Percentiles rank a stretch among this genome's conserved stretches.
phyloP scores from a whole-genome alignment of 2,113 vertebrate genomes.

The Calyptomena viridis region DNA sequence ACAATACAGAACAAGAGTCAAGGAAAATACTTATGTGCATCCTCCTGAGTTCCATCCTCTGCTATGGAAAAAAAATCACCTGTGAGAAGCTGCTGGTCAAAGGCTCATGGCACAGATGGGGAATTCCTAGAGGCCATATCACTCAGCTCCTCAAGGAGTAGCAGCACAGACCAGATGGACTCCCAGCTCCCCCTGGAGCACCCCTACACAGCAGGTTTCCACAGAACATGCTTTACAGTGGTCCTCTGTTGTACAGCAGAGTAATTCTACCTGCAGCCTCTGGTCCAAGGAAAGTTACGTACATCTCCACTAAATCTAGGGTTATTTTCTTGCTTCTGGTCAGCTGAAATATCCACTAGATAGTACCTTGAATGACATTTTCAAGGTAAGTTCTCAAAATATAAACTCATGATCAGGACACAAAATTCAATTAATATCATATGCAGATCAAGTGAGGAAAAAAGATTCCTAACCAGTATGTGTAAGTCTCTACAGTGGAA shows the following conservation, averaged over 20 bases:
- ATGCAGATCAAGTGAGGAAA: background rate
- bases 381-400: background rate
- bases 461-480: background rate
- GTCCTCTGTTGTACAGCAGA: background rate
- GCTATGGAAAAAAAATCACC: background rate
- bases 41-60: rapidly evolving
- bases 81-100: background rate
- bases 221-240: background rate
- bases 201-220: rapidly evolving
- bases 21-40: background rate
- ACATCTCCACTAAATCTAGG: background rate
- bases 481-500: background rate
- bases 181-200: background rate
- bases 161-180: background rate
- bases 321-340: background rate
- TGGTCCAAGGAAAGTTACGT: background rate
- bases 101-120: background rate
- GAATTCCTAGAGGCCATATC: background rate
- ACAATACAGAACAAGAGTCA: background rate
- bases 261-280: background rate
- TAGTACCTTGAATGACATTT: background rate
- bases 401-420: background rate
- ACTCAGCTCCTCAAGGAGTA: background rate
- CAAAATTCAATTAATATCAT: background rate
- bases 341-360: background rate